Evolutionary conservation across 2,888 invertebrate species (phyloP).

Genomic region (Petrolisthes cinctipes): DNA sequence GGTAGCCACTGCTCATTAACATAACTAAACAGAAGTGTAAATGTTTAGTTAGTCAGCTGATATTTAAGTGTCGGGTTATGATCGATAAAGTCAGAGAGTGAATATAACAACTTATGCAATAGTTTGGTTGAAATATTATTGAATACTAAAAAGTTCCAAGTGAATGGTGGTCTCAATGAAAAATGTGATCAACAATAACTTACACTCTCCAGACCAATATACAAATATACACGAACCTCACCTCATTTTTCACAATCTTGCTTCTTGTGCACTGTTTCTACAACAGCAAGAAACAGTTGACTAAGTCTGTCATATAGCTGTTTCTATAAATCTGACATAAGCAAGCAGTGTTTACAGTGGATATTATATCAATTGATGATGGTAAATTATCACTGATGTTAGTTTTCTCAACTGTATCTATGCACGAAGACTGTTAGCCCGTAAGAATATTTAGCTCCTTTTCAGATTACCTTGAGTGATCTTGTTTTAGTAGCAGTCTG

Average conservation of each 20-base stretch:
- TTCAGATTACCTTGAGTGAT: neutral
- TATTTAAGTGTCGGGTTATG: neutral
- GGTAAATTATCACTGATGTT: conserved; percentile 23
- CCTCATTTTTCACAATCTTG: neutral
- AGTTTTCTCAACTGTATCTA: conserved; percentile 16
- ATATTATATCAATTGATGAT: conserved; percentile 4
- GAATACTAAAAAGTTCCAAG: conserved; percentile 16
- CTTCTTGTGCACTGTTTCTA: conserved; percentile 5
- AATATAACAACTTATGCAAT: neutral
- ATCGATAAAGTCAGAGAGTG: neutral
- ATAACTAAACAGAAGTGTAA: no score
- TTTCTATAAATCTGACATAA: conserved; percentile 39
- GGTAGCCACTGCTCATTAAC: no score
- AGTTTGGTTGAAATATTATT: neutral
- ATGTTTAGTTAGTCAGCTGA: neutral
- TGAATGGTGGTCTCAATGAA: neutral
- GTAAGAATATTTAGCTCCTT: neutral
- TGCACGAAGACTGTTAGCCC: conserved; percentile 3
- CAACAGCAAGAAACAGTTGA: conserved; percentile 19
- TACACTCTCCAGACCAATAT: conserved; percentile 36
- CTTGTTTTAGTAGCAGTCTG: neutral
- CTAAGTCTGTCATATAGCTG: conserved; percentile 41
- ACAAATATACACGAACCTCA: conserved; percentile 38
- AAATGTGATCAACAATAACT: conserved; percentile 21
- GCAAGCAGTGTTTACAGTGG: conserved; percentile 32